Evolutionary conservation across 2,113 vertebrate species (phyloP).

Genomic region (Sebastes schlegelii): DNA sequence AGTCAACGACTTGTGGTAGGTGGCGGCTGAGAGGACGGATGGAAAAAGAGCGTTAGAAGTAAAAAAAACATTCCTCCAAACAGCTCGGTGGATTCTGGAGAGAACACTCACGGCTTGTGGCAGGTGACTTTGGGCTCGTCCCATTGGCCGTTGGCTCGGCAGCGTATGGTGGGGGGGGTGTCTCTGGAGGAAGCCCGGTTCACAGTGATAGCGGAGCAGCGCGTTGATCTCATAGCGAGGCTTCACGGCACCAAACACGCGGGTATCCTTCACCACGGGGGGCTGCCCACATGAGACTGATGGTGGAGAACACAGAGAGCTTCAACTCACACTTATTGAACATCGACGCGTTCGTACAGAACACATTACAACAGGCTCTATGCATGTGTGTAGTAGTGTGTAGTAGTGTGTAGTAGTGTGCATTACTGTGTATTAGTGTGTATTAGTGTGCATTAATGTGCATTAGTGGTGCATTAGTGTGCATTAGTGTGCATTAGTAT

Average conservation of each 20-base stretch:
- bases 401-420: too few species aligned
- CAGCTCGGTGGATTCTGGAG: not conserved
- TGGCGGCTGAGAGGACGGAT: conserved; percentile 85
- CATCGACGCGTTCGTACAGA: too few species aligned
- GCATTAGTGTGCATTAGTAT: too few species aligned
- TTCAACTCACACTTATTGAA: not conserved
- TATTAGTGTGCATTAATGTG: too few species aligned
- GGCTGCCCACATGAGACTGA: conserved; percentile 94
- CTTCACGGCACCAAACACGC: conserved; percentile 91
- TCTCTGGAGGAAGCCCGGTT: conserved; percentile 94
- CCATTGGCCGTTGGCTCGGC: conserved; percentile 92
- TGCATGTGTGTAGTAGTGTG: too few species aligned
- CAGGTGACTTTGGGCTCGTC: conserved; percentile 93
- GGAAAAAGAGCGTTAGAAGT: not conserved
- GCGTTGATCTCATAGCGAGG: conserved; percentile 94
- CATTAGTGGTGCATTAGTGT: too few species aligned
- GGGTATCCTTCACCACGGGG: conserved; percentile 91
- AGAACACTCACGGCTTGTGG: conserved; percentile 91
- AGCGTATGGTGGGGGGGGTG: conserved; percentile 92
- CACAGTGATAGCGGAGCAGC: conserved; percentile 94
- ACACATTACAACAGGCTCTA: too few species aligned
- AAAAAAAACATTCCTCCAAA: not conserved
- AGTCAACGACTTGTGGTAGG: conserved; percentile 89
- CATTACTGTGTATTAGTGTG: too few species aligned
- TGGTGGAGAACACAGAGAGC: not conserved